Base-by-base conservation (phyloP, 2,888 invertebrate genomes). In the Siphlonurus alternatus region DNA sequence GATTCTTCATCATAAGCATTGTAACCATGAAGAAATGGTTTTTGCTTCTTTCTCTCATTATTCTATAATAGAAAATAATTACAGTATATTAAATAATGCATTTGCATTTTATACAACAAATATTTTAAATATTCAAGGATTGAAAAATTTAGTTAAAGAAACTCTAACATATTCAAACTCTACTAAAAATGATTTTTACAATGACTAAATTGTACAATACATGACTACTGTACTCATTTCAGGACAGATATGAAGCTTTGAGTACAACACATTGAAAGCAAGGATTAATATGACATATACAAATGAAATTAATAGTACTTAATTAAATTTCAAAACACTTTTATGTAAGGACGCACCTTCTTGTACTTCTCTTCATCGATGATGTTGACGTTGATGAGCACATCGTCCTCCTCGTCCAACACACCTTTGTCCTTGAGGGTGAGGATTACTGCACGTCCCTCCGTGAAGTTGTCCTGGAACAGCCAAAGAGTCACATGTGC, bases 381-480 rank as follows among this genome's bases (percentile, higher is more conserved):
- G 76, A 93, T 83, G 76, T 93, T 94, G 2, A 93, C 90, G 75
- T 94, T 99, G 65, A 97, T 85, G 62, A 99, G 81, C 22, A 92
- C 87, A 74, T 98, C 98, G 65, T 85, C 89, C 25, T 86, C 86
- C 10, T 91, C 89, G 66, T 93, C 92, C 65, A 98, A 78, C 56
- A 98, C 88, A 60, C 85, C 89, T 75, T 89, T 86, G 78, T 99
- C 99, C 73, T 96, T 91, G 63, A 99, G 79, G 1, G 98, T 99
- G 68, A 99, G 80, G 70, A 99, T 87, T 22, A 94, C 84, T 59
- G 87, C 86, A 70, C 83, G 84, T 61, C 93, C 96, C 72, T 94
- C 94, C 18, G 80, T 81, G 69, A 86, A 81, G 25, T 74, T 77
- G 59, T 78, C 78, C 74, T 79, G 65, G 2, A 71, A 70, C 10